Evolutionary conservation across 30 jellyfish, hydroid and myxozoan genomes (phyloP).

Genomic region (Rhopilema esculentum): DNA sequence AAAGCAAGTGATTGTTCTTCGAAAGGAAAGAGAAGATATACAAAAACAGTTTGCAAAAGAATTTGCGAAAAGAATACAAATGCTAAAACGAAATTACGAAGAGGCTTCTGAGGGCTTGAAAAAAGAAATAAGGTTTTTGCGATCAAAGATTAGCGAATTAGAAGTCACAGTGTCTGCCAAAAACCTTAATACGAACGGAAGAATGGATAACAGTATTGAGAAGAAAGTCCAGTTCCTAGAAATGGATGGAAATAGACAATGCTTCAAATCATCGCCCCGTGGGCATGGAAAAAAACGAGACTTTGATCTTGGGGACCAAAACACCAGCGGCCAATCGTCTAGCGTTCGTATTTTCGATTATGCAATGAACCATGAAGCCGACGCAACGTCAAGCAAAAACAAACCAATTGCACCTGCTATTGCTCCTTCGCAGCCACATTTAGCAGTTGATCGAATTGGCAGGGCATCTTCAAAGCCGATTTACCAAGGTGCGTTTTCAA

Average conservation of each 20-base stretch:
- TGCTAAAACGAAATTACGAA: conserved; percentile 78
- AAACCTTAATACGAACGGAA: not conserved
- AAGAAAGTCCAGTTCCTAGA: too few relatives aligned
- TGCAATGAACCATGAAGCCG: conserved; percentile 25
- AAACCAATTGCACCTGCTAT: conserved; percentile 31
- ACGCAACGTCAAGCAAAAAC: conserved; percentile 26
- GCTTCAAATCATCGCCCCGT: too few relatives aligned
- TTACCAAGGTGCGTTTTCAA: conserved; percentile 38
- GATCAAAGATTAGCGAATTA: conserved; percentile 49
- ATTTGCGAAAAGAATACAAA: conserved; percentile 82
- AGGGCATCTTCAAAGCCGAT: conserved; percentile 1
- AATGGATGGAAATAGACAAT: too few relatives aligned
- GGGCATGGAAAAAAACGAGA: not conserved
- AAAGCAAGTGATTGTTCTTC: conserved; percentile 16
- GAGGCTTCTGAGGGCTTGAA: conserved; percentile 83
- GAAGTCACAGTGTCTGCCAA: conserved; percentile 17
- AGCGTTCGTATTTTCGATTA: conserved; percentile 40
- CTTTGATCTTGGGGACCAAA: not conserved
- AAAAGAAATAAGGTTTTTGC: conserved; percentile 49
- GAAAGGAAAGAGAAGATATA: conserved; percentile 64
- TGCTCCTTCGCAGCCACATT: conserved; percentile 11
- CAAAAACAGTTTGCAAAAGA: conserved; percentile 86
- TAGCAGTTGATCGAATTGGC: conserved; percentile 10
- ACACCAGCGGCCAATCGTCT: conserved; percentile 15
- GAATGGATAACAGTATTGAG: not conserved